Conservation (phyloP, 2,888 invertebrate genomes). For the Spodoptera picta region DNA sequence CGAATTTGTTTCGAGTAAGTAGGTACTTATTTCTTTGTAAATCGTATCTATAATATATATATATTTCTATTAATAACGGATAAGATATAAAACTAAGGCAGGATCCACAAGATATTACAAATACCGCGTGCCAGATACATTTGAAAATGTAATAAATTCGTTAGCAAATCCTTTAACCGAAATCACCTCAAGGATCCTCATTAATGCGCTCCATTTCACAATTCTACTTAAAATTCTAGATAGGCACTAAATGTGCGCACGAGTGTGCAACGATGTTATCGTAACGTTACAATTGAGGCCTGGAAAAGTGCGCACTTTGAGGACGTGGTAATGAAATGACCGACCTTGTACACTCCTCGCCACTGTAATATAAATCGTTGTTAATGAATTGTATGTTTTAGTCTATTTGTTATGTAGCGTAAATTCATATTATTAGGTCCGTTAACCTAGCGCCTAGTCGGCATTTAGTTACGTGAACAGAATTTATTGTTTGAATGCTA, state of each 20-base stretch:
- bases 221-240: constrained; percentile 48
- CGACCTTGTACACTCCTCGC: constrained; percentile 60
- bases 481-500: constrained; percentile 22
- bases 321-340: constrained; percentile 59
- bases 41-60: too few species aligned
- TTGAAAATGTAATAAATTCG: not conserved
- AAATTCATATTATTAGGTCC: constrained; percentile 24
- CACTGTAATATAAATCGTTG: constrained; percentile 53
- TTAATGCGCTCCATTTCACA: constrained; percentile 27
- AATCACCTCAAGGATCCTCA: constrained; percentile 33
- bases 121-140: constrained; percentile 18
- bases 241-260: constrained; percentile 26
- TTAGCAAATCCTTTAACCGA: constrained; percentile 23
- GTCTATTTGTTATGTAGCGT: constrained; percentile 36
- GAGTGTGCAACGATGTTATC: constrained; percentile 40
- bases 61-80: too few species aligned
- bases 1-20: too few species aligned
- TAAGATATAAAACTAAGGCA: not conserved
- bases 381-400: constrained; percentile 47
- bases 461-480: constrained; percentile 14
- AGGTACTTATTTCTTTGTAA: too few species aligned
- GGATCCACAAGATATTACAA: not conserved
- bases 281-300: constrained; percentile 55
- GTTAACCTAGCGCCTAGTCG: constrained; percentile 14
- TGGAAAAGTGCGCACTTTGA: constrained; percentile 44